These are phyloP conservation scores for Monarcha castaneiventris DNA, from an alignment of 2,113 vertebrate species.

Conservation along the genomic window DNA sequence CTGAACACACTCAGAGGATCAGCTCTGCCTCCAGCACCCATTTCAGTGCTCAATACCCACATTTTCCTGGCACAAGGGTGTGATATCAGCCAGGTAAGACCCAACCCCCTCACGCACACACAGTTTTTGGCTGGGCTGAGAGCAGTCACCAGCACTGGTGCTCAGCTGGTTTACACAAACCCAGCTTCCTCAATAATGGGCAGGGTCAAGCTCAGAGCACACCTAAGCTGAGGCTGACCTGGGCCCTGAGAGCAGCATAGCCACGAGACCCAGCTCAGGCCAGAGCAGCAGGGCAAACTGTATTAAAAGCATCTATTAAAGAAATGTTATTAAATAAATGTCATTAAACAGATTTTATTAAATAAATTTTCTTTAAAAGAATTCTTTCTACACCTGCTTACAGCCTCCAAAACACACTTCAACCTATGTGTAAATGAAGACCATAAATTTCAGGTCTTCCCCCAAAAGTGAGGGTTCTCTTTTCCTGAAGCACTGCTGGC, in stretches of 20 bases:
- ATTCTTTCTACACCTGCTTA: background rate
- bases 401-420: background rate
- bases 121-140: background rate
- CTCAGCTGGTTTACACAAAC: background rate
- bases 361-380: background rate
- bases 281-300: background rate
- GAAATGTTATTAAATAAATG: background rate
- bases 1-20: background rate
- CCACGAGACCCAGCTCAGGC: accelerated
- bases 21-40: background rate
- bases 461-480: background rate
- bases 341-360: no score
- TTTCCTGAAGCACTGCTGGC: background rate
- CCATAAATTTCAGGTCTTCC: background rate
- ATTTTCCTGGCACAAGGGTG: background rate
- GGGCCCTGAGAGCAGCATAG: accelerated
- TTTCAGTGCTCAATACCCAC: background rate
- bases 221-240: accelerated
- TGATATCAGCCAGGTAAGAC: background rate
- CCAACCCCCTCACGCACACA: background rate
- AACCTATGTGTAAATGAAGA: background rate
- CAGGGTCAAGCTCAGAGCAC: accelerated
- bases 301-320: accelerated
- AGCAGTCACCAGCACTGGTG: background rate
- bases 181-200: background rate